Evolutionary conservation across 2,113 vertebrate genomes (phyloP).

Genomic region (Vicugna pacos): DNA sequence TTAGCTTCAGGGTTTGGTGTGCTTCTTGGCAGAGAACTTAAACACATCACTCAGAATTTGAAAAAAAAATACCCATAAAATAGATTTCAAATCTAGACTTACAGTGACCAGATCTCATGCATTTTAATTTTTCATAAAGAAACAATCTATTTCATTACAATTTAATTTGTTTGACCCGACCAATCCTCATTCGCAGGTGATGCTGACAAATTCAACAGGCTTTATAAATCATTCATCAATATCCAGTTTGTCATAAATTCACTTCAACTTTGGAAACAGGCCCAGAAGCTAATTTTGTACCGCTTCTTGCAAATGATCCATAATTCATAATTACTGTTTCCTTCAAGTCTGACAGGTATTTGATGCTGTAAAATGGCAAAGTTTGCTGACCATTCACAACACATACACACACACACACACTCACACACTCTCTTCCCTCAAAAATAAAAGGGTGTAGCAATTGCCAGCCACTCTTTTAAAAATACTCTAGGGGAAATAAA

Average conservation of each 20-base stretch:
- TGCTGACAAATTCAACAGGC: slow-evolving; percentile 82
- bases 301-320: slow-evolving; percentile 81
- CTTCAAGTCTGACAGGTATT: slow-evolving; percentile 75
- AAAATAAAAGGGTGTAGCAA: not conserved
- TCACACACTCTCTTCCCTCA: slow-evolving; percentile 51
- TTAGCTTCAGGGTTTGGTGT: not conserved
- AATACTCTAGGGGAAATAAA: not conserved
- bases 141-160: slow-evolving; percentile 85
- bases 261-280: slow-evolving; percentile 79
- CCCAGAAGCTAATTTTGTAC: slow-evolving; percentile 81
- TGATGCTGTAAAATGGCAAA: slow-evolving; percentile 66
- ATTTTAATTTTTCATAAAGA: slow-evolving; percentile 84
- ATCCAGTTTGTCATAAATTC: slow-evolving; percentile 84
- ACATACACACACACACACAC: too few species aligned
- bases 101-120: slow-evolving; percentile 77
- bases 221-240: slow-evolving; percentile 87
- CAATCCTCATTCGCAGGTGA: slow-evolving; percentile 75
- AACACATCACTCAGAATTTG: slow-evolving; percentile 8
- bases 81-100: slow-evolving; percentile 77
- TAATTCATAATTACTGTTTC: slow-evolving; percentile 85
- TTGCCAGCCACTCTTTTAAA: not conserved
- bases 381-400: not conserved
- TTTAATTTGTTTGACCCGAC: slow-evolving; percentile 84
- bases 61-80: slow-evolving; percentile 63
- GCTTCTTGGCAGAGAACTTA: not conserved